Conservation (phyloP, 2,888 invertebrate species). For the Disparrhopalites patrizii region DNA sequence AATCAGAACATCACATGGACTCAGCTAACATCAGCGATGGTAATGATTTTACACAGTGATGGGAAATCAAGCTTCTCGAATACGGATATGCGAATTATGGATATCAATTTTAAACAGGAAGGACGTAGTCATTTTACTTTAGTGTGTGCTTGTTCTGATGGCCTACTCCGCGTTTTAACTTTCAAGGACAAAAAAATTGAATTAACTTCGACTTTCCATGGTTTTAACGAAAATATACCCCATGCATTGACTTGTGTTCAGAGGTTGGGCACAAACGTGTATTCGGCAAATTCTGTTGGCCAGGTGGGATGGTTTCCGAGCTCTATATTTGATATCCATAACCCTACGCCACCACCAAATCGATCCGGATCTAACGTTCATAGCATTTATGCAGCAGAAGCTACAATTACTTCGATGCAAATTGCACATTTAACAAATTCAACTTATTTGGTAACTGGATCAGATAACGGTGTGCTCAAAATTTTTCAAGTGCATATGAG, state of each 20-base stretch:
- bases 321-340: no score
- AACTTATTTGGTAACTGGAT: slow-evolving; percentile 5
- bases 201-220: not conserved
- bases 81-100: slow-evolving; percentile 22
- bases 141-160: slow-evolving; percentile 23
- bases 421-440: not conserved
- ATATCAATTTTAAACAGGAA: not conserved
- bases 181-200: not conserved
- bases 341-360: no score
- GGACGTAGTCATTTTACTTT: not conserved
- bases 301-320: not conserved
- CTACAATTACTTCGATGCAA: not conserved
- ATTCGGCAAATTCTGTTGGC: slow-evolving; percentile 1
- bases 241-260: no score
- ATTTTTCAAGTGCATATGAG: not conserved
- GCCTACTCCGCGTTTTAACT: no score
- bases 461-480: slow-evolving; percentile 17
- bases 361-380: no score
- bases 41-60: not conserved
- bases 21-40: not conserved
- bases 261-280: no score
- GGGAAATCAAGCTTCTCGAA: not conserved
- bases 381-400: no score
- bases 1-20: not conserved
- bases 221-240: not conserved